Percentiles rank a stretch among this genome's conserved stretches.
Evolutionary conservation across 2,888 invertebrate genomes (phyloP).

Genomic region (Girardia tigrina): DNA sequence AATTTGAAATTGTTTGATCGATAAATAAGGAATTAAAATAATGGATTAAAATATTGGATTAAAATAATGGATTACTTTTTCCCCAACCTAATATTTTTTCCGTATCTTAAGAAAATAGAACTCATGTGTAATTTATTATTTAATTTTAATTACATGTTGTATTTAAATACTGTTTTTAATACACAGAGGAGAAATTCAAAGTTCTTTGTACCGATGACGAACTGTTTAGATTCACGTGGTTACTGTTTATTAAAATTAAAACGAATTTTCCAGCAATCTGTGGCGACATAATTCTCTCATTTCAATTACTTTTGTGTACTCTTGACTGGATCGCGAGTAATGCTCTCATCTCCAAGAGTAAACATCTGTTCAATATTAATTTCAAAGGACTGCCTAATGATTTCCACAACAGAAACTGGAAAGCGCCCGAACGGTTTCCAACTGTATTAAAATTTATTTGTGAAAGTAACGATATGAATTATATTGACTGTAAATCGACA

Average conservation of each 20-base stretch:
- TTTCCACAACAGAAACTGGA: constrained; percentile 38
- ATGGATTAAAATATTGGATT: too few species aligned
- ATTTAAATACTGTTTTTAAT: not conserved
- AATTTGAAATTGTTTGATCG: too few species aligned
- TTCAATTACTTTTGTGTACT: constrained; percentile 74
- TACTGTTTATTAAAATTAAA: constrained; percentile 63
- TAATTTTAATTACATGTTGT: not conserved
- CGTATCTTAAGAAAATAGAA: too few species aligned
- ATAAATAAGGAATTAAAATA: too few species aligned
- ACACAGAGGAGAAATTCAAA: constrained; percentile 23
- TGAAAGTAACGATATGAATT: constrained; percentile 36
- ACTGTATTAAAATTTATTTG: constrained; percentile 34
- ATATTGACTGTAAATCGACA: constrained; percentile 33
- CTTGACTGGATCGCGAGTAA: constrained; percentile 68
- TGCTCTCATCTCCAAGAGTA: constrained; percentile 64
- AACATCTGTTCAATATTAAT: constrained; percentile 69
- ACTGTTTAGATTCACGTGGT: constrained; percentile 84
- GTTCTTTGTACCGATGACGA: constrained; percentile 63
- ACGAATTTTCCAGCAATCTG: constrained; percentile 70
- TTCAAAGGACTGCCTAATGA: constrained; percentile 59
- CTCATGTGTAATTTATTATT: not conserved
- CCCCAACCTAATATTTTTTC: too few species aligned
- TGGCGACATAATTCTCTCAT: constrained; percentile 82
- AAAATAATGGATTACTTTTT: too few species aligned
- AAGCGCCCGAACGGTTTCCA: constrained; percentile 25